These are phyloP conservation scores for Terebella lapidaria DNA, from an alignment of 2,888 invertebrate genomes.

Conservation along the genomic window DNA sequence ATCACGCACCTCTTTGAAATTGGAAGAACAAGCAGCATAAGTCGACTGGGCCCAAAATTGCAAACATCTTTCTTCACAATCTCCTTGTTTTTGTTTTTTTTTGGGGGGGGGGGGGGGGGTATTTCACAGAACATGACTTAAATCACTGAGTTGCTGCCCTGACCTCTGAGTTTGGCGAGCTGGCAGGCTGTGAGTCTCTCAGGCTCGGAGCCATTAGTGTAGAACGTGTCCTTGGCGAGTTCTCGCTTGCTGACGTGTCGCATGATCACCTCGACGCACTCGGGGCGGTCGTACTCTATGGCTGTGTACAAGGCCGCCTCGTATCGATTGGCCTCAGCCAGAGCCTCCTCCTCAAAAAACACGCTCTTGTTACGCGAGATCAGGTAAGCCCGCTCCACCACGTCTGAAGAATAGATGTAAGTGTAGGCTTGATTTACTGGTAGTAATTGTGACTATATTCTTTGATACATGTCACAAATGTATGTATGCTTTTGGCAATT, in stretches of 20 bases:
- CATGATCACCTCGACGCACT: conserved; percentile 24
- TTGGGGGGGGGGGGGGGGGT: too few species aligned
- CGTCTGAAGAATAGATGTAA: conserved; percentile 14
- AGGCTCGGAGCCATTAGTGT: neutral
- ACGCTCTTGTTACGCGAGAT: conserved; percentile 26
- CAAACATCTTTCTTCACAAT: too few species aligned
- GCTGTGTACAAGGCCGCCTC: conserved; percentile 27
- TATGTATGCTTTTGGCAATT: too few species aligned
- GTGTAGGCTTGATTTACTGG: neutral
- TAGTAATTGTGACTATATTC: too few species aligned
- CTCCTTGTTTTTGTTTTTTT: too few species aligned
- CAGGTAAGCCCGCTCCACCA: conserved; percentile 28
- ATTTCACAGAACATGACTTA: too few species aligned
- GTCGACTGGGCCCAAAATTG: too few species aligned
- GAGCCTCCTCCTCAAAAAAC: conserved; percentile 23
- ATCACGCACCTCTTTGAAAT: too few species aligned
- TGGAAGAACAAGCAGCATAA: too few species aligned
- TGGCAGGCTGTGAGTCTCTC: neutral
- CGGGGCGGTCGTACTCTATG: conserved; percentile 25
- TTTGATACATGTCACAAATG: too few species aligned
- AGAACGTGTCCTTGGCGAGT: conserved; percentile 16
- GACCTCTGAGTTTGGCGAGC: neutral
- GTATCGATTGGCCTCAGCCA: conserved; percentile 28
- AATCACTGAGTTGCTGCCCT: too few species aligned
- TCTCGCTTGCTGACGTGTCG: conserved; percentile 20